Evolutionary conservation across 2,113 vertebrate species (phyloP).

Genomic region (Grus americana): DNA sequence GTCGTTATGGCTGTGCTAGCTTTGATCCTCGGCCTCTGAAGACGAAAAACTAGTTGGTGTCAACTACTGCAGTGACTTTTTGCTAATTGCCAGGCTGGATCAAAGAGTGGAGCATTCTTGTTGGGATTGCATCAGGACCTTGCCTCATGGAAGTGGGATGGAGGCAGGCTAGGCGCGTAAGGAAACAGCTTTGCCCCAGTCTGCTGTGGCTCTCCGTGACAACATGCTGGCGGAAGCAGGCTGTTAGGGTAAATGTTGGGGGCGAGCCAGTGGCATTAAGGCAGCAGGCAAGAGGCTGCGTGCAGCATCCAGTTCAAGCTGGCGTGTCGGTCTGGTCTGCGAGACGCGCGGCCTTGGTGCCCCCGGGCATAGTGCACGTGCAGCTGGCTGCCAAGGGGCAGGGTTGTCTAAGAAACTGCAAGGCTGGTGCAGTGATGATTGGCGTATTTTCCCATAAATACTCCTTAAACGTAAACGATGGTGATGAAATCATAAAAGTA

Average conservation of each 20-base stretch:
- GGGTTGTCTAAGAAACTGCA: background rate
- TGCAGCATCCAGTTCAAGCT: background rate
- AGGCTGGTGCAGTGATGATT: background rate
- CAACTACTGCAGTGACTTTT: background rate
- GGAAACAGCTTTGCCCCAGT: background rate
- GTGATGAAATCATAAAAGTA: background rate
- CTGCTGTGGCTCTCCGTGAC: background rate
- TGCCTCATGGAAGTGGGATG: background rate
- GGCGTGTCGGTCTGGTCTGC: background rate
- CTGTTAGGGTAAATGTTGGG: background rate
- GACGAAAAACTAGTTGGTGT: background rate
- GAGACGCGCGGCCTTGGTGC: background rate
- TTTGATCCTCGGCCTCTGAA: background rate
- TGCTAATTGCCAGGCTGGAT: background rate
- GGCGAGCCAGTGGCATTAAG: background rate
- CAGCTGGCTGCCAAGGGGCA: background rate
- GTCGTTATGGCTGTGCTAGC: background rate
- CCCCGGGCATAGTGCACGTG: background rate
- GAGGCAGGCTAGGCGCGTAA: background rate
- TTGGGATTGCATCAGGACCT: background rate
- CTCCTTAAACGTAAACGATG: background rate
- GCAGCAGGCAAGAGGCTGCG: background rate
- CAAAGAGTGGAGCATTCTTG: background rate
- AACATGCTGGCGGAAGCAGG: background rate
- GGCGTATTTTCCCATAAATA: background rate